Evolutionary conservation across 1,140 invertebrate genomes (phyloP).

Genomic region (Anastrepha obliqua): DNA sequence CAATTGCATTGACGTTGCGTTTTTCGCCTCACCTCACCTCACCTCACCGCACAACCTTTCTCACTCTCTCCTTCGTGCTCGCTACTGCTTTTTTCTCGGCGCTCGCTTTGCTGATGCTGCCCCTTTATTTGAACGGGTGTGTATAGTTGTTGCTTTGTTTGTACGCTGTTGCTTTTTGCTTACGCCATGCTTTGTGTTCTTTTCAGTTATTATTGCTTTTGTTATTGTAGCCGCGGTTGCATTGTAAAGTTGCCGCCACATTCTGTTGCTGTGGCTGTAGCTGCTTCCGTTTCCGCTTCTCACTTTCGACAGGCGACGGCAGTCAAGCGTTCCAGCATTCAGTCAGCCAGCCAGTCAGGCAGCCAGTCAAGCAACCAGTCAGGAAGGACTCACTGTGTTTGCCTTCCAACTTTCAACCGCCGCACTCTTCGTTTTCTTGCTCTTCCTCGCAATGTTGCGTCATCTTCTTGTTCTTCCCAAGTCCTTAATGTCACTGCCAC

Average conservation of each 20-base stretch:
- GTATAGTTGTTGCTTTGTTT: slow-evolving; percentile 4
- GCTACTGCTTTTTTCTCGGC: not conserved
- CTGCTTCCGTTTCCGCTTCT: slow-evolving; percentile 30
- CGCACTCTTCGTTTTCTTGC: not conserved
- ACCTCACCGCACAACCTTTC: not conserved
- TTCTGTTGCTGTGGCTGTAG: slow-evolving; percentile 5
- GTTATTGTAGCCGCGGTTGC: slow-evolving; percentile 19
- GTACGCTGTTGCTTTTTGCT: not conserved
- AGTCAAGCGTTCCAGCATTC: not conserved
- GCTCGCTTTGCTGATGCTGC: not conserved
- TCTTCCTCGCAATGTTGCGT: not conserved
- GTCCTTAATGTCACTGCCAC: slow-evolving; percentile 31
- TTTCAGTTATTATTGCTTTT: not conserved
- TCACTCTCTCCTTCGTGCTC: not conserved
- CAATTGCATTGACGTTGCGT: slow-evolving; percentile 3
- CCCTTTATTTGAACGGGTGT: too few species aligned
- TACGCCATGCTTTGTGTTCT: not conserved
- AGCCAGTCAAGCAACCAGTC: not conserved
- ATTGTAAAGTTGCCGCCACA: slow-evolving; percentile 21
- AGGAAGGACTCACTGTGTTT: too few species aligned
- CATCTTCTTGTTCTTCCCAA: not conserved
- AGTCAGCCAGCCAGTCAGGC: not conserved
- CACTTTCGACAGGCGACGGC: not conserved
- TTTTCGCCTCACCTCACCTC: not conserved
- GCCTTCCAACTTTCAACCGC: not conserved